Base-by-base conservation (phyloP, 2,797 vertebrate species). In the Ctenopoma multispine region DNA sequence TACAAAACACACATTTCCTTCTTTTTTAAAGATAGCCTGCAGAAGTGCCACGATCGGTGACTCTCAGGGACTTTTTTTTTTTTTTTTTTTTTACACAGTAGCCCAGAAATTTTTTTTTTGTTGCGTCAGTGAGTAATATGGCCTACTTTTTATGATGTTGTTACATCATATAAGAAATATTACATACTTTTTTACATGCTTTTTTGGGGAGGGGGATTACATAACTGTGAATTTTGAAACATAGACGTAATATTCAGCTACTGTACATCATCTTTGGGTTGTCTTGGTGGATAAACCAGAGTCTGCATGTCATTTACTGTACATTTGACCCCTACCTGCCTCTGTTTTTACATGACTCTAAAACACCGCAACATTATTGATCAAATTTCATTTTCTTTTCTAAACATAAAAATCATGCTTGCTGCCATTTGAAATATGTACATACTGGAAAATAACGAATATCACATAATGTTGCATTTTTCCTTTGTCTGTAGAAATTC, bases 71-170 rank as follows among this genome's bases (percentile, higher is more conserved):
- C 72, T 75, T 72, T 60, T 71, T 77, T 67, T 73, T 77, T 54
- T 54, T 71, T 75, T 72, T 60, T 71, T 77, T 67, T 73, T 77
- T 54, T 54, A 72, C 69, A 73, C 77, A 59, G 56, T 79, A 70
- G 82, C 86, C 86, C 82, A 77, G 64, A 89, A 90, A 81, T 63
- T 36, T 65, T 76, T 83, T 89, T 48, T 86, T 76, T 50, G 81
- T 91, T 90, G 82, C 85, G 82, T 91, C 89, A 90, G 80, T 87
- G 77, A 87, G 82, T 88, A 85, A 88, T 83, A 83, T 58, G 71
- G 54, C 89, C 80, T 83, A 87, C 79, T 86, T 85, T 88, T 70
- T 87, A 85, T 81, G 72, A 86, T 87, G 83, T 82, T 87, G 72
- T 93, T 91, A 84, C 88, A 89, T 91, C 86, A 91, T 85, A 54